These are phyloP conservation scores for Enteromius argenteus DNA, from an alignment of 2,797 vertebrate species.

Conservation along the genomic window DNA sequence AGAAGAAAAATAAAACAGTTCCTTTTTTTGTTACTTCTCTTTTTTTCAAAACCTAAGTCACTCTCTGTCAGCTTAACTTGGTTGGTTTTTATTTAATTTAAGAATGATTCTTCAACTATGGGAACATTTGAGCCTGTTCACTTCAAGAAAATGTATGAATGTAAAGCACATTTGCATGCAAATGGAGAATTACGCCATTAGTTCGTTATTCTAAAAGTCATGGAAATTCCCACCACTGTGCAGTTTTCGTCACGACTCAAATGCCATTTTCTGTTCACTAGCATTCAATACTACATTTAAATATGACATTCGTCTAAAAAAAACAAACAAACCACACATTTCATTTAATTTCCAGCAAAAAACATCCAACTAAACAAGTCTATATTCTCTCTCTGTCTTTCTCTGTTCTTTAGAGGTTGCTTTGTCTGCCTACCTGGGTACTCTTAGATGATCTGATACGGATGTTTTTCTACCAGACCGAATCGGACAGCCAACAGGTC, in stretches of 20 bases:
- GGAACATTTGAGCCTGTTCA: neutral
- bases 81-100: neutral
- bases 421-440: constrained; percentile 87
- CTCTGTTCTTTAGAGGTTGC: constrained; percentile 78
- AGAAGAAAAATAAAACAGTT: constrained; percentile 4
- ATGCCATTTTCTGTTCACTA: neutral
- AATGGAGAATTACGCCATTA: neutral
- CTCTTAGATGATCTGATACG: constrained; percentile 87
- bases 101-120: neutral
- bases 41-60: neutral
- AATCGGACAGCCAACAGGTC: constrained; percentile 83
- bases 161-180: neutral
- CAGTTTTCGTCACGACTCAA: neutral
- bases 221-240: neutral
- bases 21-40: constrained; percentile 44
- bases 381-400: neutral
- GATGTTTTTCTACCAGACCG: constrained; percentile 93
- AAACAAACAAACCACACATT: neutral
- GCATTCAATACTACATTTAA: neutral
- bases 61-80: neutral
- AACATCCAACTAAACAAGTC: neutral
- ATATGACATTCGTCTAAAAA: neutral
- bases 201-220: neutral
- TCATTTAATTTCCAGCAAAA: neutral
- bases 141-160: neutral